Evolutionary conservation across 2,113 vertebrate species (phyloP), one percentile per base, ranked within the genome.

Genomic region (Neotragus pygmaeus): DNA sequence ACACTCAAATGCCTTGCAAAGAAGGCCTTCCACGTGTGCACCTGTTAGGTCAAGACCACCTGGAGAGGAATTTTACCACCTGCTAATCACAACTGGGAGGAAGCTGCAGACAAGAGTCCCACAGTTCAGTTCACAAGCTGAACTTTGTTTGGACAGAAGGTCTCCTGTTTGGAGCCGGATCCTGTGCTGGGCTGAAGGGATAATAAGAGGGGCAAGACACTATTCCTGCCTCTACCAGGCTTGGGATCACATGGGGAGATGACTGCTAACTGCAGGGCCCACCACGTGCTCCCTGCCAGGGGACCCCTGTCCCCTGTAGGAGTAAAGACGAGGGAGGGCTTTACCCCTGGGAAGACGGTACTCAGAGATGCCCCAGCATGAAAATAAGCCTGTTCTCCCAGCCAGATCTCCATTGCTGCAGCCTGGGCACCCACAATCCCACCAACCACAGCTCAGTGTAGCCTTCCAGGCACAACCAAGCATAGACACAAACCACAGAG

Each of bases 11-110:
- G 33, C 36, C 70, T 78, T 88, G 77, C 55, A 73, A 23, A 94
- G 43, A 77, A 85, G 15, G 73, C 36, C 57, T 51, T 97, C 75
- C 85, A 28, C 1, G 2, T 58, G 39, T 49, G 57, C 96, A 96
- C 96, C 94, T 96, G 94, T 95, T 92, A 95, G 92, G 95, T 97
- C 98, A 97, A 73, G 85, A 92, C 77, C 92, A 96, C 96, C 94
- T 98, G 96, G 96, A 94, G 75, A 88, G 53, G 88, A 70, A 51
- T 90, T 93, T 88, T 64, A 49, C 97, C 90, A 96, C 91, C 97
- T 98, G 97, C 88, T 95, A 45, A 82, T 49, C 58, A 73, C 27
- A 83, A 77, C 85, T 88, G 86, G 77, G 45, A 94, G 92, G 88
- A 53, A 45, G 78, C 85, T 86, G 30, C 55, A 51, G 43, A 53